A percentile compares a stretch with the other conserved stretches of the same genome.
These are phyloP conservation scores for Pelodiscus sinensis DNA, from an alignment of 2,113 vertebrate genomes.

Conservation along the genomic window DNA sequence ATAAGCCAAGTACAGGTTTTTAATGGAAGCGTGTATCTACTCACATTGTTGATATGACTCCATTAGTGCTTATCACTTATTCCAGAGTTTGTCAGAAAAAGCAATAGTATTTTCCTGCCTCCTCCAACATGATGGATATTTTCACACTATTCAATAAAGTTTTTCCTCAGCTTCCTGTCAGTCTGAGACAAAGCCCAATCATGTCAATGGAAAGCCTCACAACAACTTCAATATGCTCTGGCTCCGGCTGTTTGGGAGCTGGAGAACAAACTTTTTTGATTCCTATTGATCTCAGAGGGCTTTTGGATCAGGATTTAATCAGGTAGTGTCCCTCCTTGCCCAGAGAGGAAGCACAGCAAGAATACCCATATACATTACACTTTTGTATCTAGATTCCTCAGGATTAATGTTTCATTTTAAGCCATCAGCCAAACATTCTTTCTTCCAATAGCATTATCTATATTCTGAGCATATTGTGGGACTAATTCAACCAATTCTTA, in stretches of 20 bases:
- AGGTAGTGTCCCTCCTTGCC: neutral
- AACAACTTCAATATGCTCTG: neutral
- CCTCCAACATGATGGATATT: neutral
- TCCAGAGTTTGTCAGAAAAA: neutral
- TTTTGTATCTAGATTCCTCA: neutral
- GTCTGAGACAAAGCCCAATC: neutral
- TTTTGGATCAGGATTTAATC: neutral
- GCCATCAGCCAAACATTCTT: neutral
- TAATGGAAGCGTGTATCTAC: neutral
- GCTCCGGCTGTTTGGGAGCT: neutral
- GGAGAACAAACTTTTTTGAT: neutral
- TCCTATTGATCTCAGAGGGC: neutral
- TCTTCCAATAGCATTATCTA: neutral
- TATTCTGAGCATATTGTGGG: neutral
- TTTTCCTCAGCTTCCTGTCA: neutral
- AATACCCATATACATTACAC: neutral
- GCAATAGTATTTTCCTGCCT: neutral
- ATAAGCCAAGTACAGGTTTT: neutral
- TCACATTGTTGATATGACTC: neutral
- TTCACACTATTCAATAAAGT: neutral
- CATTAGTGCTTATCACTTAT: neutral
- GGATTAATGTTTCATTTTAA: neutral
- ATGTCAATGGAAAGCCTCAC: neutral
- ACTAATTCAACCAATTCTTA: neutral
- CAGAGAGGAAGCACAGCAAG: neutral